Evolutionary conservation across 2,797 vertebrate species (phyloP).

Genomic region (Oryzias sinensis): DNA sequence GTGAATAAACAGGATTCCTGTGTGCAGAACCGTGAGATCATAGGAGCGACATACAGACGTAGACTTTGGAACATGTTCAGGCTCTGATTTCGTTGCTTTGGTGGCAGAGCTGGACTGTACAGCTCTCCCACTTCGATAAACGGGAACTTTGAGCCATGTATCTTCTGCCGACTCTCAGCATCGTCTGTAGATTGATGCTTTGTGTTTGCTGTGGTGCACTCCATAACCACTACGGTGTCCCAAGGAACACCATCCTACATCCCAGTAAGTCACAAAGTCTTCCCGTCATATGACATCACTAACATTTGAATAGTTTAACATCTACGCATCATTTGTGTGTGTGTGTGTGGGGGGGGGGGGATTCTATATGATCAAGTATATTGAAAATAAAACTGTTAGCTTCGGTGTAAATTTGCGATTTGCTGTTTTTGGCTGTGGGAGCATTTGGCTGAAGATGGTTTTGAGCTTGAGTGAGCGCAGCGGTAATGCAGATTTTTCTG

Average conservation of each 20-base stretch:
- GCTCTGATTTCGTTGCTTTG: conserved; percentile 40
- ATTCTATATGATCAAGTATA: conserved; percentile 8
- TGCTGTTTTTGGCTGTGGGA: conserved; percentile 16
- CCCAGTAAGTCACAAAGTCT: conserved; percentile 61
- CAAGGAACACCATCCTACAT: conserved; percentile 74
- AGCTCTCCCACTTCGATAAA: conserved; percentile 36
- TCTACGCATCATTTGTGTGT: conserved; percentile 17
- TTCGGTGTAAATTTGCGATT: conserved; percentile 24
- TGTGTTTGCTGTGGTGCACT: conserved; percentile 35
- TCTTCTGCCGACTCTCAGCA: conserved; percentile 51
- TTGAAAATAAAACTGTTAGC: neutral
- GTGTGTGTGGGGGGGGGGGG: neutral
- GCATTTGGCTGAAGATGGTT: conserved; percentile 14
- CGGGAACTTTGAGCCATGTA: conserved; percentile 67
- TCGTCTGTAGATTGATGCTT: conserved; percentile 66
- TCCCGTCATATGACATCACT: neutral
- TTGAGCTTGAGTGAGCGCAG: neutral
- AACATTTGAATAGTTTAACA: conserved; percentile 1
- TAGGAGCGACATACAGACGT: conserved; percentile 16
- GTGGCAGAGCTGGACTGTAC: conserved; percentile 48
- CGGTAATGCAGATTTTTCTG: conserved; percentile 19
- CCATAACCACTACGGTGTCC: conserved; percentile 48
- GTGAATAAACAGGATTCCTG: conserved; percentile 21
- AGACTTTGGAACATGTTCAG: conserved; percentile 47
- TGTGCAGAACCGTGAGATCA: conserved; percentile 15